Percentiles rank a stretch among this genome's conserved stretches.
These are phyloP conservation scores for Beris chalybata DNA, from an alignment of 2,888 invertebrate species.

Conservation along the genomic window DNA sequence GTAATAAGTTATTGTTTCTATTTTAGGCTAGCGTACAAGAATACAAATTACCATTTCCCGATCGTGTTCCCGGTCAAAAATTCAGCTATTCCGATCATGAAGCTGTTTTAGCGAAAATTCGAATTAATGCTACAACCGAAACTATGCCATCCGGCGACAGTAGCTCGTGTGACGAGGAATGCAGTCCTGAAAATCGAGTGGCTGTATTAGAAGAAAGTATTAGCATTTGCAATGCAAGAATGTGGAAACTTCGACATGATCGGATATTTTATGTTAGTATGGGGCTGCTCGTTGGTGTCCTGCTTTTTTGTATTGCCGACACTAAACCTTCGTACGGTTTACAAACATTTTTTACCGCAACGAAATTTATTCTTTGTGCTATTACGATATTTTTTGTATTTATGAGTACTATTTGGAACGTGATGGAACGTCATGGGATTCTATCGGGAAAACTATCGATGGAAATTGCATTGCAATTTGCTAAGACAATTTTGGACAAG, in stretches of 20 bases:
- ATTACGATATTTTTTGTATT: conserved; percentile 69
- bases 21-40: conserved; percentile 57
- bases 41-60: conserved; percentile 72
- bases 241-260: conserved; percentile 50
- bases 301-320: conserved; percentile 50
- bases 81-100: conserved; percentile 92
- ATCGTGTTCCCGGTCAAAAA: conserved; percentile 68
- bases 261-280: conserved; percentile 51
- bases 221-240: conserved; percentile 49
- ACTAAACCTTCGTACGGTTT: conserved; percentile 50
- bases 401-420: conserved; percentile 83
- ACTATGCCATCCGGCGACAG: conserved; percentile 5
- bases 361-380: conserved; percentile 66
- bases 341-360: conserved; percentile 58
- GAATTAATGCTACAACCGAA: conserved; percentile 31
- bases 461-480: conserved; percentile 58
- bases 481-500: background rate
- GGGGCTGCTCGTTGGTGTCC: conserved; percentile 47
- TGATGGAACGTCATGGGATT: conserved; percentile 76
- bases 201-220: conserved; percentile 49
- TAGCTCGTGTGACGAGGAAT: background rate
- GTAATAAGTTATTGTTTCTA: background rate
- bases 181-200: conserved; percentile 19
- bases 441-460: conserved; percentile 74
- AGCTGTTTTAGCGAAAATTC: conserved; percentile 68